Percentiles rank a stretch among this genome's conserved stretches.
phyloP scores from a whole-genome alignment of 30 jellyfish, hydroid and myxozoan species.

The Turritopsis dohrnii region DNA sequence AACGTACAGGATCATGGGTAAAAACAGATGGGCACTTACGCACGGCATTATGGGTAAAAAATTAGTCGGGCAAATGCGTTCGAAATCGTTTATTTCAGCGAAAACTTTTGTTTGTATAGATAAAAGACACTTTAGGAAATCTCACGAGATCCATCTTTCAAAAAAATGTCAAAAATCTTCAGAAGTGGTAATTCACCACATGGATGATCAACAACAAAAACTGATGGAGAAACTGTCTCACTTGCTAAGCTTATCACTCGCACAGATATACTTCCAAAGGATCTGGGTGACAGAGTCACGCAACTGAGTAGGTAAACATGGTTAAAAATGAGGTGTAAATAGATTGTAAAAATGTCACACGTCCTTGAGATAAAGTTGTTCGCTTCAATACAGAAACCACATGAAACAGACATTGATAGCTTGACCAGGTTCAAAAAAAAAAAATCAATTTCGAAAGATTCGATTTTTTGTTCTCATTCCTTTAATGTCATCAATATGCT shows the following conservation, averaged over 20 bases:
- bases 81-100: not conserved
- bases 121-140: not conserved
- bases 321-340: not conserved
- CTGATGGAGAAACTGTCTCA: not conserved
- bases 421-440: not conserved
- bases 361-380: not conserved
- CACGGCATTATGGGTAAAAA: too few relatives aligned
- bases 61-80: not conserved
- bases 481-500: not conserved
- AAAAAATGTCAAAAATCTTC: not conserved
- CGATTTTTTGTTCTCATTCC: not conserved
- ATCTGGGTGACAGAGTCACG: not conserved
- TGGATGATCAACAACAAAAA: not conserved
- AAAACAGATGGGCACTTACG: too few relatives aligned
- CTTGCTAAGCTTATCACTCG: not conserved
- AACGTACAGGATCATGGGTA: too few relatives aligned
- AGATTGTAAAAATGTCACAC: not conserved
- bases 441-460: not conserved
- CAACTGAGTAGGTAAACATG: not conserved
- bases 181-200: not conserved
- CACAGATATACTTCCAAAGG: not conserved
- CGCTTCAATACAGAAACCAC: not conserved
- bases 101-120: not conserved
- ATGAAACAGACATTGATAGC: not conserved
- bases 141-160: not conserved